These are phyloP conservation scores for Macrochelys suwanniensis DNA, from an alignment of 2,797 vertebrate genomes.

Conservation along the genomic window DNA sequence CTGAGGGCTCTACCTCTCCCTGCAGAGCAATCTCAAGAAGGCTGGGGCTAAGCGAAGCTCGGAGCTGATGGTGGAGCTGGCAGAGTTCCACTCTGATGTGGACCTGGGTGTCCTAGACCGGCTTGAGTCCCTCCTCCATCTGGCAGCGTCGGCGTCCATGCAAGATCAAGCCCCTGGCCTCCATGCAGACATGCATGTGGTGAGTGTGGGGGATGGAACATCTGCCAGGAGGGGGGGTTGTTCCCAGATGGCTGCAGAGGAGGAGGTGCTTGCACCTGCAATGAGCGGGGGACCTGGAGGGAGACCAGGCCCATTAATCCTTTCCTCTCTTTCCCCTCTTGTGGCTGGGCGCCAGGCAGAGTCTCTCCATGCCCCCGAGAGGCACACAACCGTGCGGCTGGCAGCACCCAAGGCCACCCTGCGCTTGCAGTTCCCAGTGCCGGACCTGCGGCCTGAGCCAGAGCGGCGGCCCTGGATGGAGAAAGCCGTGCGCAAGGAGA, in stretches of 20 bases:
- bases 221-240: background rate
- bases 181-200: conserved; percentile 36
- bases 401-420: conserved; percentile 86
- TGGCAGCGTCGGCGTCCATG: conserved; percentile 46
- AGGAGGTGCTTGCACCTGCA: background rate
- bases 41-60: conserved; percentile 71
- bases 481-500: conserved; percentile 86
- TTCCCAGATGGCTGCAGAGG: no score
- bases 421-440: conserved; percentile 89
- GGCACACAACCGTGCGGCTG: conserved; percentile 69
- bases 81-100: conserved; percentile 86
- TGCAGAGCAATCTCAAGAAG: background rate
- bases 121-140: conserved; percentile 80
- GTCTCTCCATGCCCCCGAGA: conserved; percentile 44
- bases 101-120: conserved; percentile 90
- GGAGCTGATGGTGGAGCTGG: conserved; percentile 87
- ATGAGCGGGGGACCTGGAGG: background rate
- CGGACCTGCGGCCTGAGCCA: conserved; percentile 86
- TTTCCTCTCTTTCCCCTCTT: background rate
- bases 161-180: conserved; percentile 40
- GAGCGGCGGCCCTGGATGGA: conserved; percentile 84
- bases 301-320: background rate
- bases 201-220: background rate
- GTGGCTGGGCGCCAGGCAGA: conserved; percentile 77
- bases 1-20: background rate